These are phyloP conservation scores for Alauda arvensis DNA, from an alignment of 2,797 vertebrate genomes.

Conservation along the genomic window DNA sequence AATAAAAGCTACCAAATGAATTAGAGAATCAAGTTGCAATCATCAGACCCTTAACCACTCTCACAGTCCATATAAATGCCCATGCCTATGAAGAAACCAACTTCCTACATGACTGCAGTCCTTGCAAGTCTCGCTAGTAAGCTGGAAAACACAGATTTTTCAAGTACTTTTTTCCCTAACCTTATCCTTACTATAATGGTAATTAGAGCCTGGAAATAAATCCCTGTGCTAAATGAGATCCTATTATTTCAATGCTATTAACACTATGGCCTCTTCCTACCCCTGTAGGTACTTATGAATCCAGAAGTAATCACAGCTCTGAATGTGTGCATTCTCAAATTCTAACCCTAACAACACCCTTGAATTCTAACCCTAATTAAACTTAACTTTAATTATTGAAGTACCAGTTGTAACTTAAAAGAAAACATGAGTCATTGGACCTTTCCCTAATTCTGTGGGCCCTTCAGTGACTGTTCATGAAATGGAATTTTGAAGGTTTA, in stretches of 20 bases:
- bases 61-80: background rate
- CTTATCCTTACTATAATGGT: background rate
- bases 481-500: background rate
- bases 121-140: background rate
- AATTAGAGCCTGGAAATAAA: slow-evolving; percentile 52
- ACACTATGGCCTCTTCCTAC: slow-evolving; percentile 30
- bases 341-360: slow-evolving; percentile 21
- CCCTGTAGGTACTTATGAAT: slow-evolving; percentile 38
- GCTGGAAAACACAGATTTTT: slow-evolving; percentile 1
- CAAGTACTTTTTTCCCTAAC: background rate
- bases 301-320: slow-evolving; percentile 20
- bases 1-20: background rate
- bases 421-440: background rate
- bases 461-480: background rate
- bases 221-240: slow-evolving; percentile 31
- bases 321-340: slow-evolving; percentile 26
- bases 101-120: background rate
- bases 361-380: slow-evolving; percentile 44
- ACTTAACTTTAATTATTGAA: slow-evolving; percentile 46
- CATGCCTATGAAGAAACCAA: background rate
- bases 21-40: background rate
- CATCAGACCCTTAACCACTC: background rate
- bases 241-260: slow-evolving; percentile 56
- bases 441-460: background rate
- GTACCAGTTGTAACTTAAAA: slow-evolving; percentile 13